Evolutionary conservation across 2,113 vertebrate species (phyloP), one percentile per base, ranked within the genome.

Genomic region (Canis aureus): DNA sequence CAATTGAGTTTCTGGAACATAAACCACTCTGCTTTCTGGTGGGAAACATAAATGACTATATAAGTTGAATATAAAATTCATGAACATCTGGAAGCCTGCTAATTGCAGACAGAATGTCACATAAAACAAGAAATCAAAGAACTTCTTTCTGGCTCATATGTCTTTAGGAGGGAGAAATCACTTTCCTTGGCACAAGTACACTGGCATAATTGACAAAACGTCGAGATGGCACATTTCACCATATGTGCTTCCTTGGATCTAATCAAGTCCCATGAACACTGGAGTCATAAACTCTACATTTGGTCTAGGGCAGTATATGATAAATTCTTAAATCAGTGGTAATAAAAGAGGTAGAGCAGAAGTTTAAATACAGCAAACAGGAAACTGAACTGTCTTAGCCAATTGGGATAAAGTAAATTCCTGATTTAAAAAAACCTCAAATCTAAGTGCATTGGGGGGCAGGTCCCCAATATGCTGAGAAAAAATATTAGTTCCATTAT

Each of bases 101-200:
- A 98, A 99, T 97, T 98, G 97, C 98, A 99, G 98, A 97, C 97
- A 98, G 97, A 98, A 97, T 97, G 85, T 97, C 97, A 96, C 79
- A 94, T 97, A 98, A 98, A 98, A 98, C 67, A 97, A 98, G 92
- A 97, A 98, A 98, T 97, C 98, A 98, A 98, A 97, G 13, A 55
- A 96, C 91, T 98, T 93, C 92, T 98, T 97, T 98, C 81, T 97
- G 79, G 92, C 96, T 98, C 82, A 71, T 96, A 91, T 93, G 66
- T 97, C 92, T 98, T 97, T 97, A 96, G 74, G 87, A 98, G 85
- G 94, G 96, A 98, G 76, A 98, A 98, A 98, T 98, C 94, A 92
- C 96, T 98, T 97, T 98, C 96, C 86, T 94, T 98, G 97, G 98
- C 97, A 95, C 13, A 76, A 98, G 38, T 96, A 97, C 81, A 88